Base-by-base conservation (phyloP, 1,140 invertebrate genomes). In the Brachionus asplanchnoidis region DNA sequence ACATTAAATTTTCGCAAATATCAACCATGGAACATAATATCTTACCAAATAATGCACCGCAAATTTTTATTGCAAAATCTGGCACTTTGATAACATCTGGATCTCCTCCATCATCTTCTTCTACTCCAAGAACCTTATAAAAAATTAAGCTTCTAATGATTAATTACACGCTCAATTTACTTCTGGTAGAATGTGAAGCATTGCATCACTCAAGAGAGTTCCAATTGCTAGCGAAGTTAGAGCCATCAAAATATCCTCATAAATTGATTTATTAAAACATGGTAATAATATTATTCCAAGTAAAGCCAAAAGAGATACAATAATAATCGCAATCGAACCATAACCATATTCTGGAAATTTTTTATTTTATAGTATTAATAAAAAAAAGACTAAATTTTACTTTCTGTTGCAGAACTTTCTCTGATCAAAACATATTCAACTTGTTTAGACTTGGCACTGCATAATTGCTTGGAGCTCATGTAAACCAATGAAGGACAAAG, bases 111-210 rank as follows among this genome's bases (percentile, higher is more conserved):
- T 84, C 60, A 46, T 84, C 82, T 32, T 84, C 36, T 53, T 84
- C 82, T 20, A 70, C 82, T 7, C 66, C 82, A n/a, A 70, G 20
- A 32, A 77, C 73, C 73, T 77, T 11, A 12, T 50, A 73, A 42
- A 11, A 28, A 46, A 26, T 6, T 50, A 3, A 14, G 42, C 11
- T 26, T 28, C 8, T 28, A 28, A 44, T 44, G 20, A 4, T 14
- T 6, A 3, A 14, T n/a, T 28, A 20, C 26, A 56, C 11, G 32
- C 2, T 7, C 32, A 28, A 20, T 56, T 12, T 60, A 85, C 84
- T 40, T 78, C 46, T 26, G 91, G 91, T 23, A 91, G 86, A 2
- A 91, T 87, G 87, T 91, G 91, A 2, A 91, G 85, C 2, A 91
- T 23, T 20, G 91, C 88, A 86, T 91, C 91, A 11, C 88, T 87